phyloP scores from a whole-genome alignment of 2,888 invertebrate species.

The Magallana nippona region DNA sequence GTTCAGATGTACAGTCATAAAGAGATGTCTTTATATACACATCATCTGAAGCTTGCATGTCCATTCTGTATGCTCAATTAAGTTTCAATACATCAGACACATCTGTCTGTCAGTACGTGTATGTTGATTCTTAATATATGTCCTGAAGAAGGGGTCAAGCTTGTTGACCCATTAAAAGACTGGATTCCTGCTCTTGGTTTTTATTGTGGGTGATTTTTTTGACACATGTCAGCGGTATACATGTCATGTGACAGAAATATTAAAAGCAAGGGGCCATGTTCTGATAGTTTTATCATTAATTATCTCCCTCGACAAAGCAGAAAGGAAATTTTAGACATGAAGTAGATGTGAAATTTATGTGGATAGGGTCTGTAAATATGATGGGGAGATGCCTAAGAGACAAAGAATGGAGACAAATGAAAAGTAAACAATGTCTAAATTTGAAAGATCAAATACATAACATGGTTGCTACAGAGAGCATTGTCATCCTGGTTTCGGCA shows the following conservation, averaged over 20 bases:
- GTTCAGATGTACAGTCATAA: neutral
- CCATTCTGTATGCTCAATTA: neutral
- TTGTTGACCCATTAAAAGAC: constrained; percentile 4
- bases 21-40: constrained; percentile 5
- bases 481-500: neutral
- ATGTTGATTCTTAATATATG: constrained; percentile 6
- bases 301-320: constrained; percentile 11
- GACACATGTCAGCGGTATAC: constrained; percentile 8
- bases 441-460: neutral
- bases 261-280: neutral
- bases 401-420: neutral
- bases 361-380: neutral
- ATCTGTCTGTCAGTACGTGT: neutral
- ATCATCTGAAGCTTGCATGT: neutral
- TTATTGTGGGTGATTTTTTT: constrained; percentile 21
- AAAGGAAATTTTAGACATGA: neutral
- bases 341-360: constrained; percentile 31
- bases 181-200: neutral
- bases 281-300: constrained; percentile 27
- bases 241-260: constrained; percentile 32
- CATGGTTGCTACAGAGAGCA: neutral
- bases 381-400: neutral
- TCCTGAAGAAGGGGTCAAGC: neutral
- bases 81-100: constrained; percentile 20
- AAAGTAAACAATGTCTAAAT: neutral